These are phyloP conservation scores for Ursus arctos DNA, from an alignment of 2,113 vertebrate species.

Conservation along the genomic window DNA sequence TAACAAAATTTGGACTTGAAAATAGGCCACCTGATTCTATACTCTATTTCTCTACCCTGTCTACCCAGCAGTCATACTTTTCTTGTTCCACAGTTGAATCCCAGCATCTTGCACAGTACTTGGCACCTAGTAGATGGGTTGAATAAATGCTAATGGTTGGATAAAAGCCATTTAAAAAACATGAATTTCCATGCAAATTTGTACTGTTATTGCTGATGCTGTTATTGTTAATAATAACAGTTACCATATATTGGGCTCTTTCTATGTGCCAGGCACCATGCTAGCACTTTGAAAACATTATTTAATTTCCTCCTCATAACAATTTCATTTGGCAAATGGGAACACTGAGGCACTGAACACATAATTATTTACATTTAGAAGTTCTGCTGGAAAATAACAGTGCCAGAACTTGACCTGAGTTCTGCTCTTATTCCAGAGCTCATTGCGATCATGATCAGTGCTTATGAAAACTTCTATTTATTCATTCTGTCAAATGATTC, in stretches of 20 bases:
- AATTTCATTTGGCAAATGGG: not conserved
- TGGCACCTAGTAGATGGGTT: not conserved
- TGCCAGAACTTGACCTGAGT: slow-evolving; percentile 48
- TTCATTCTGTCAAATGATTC: not conserved
- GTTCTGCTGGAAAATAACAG: slow-evolving; percentile 12
- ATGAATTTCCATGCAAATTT: slow-evolving; percentile 22
- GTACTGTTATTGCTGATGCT: not conserved
- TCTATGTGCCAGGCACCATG: not conserved
- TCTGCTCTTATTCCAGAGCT: not conserved
- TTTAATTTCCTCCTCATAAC: not conserved
- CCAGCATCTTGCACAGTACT: not conserved
- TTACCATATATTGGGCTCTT: not conserved
- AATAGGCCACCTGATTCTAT: not conserved
- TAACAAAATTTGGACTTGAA: not conserved
- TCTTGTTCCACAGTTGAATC: not conserved
- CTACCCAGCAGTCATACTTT: not conserved
- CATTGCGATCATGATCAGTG: not conserved
- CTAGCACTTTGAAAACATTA: not conserved
- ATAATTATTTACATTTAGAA: not conserved
- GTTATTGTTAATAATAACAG: not conserved
- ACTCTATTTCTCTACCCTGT: not conserved
- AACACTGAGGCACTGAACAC: not conserved
- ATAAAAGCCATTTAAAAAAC: slow-evolving; percentile 27
- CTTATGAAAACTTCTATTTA: not conserved
- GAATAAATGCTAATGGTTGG: not conserved